Evolutionary conservation across 1,140 invertebrate genomes (phyloP).

Genomic region (Aporrectodea caliginosa): DNA sequence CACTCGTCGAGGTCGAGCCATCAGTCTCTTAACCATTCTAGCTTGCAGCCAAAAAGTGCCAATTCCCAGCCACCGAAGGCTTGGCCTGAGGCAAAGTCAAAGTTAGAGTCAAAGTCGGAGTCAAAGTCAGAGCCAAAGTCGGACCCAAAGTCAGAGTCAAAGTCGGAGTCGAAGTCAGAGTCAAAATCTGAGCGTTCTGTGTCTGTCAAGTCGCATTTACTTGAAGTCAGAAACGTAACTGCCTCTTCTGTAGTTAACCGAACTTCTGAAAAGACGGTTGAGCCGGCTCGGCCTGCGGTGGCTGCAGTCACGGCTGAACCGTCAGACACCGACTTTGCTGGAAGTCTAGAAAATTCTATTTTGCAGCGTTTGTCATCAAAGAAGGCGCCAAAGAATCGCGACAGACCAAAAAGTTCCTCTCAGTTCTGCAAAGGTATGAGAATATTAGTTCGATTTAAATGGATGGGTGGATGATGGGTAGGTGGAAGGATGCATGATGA

Average conservation of each 20-base stretch:
- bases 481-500: too few species aligned
- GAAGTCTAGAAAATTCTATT: background rate
- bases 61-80: background rate
- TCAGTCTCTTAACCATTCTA: background rate
- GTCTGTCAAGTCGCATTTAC: background rate
- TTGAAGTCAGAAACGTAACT: too few species aligned
- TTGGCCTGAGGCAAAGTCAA: background rate
- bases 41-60: background rate
- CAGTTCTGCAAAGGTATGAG: background rate
- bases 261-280: too few species aligned
- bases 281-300: too few species aligned
- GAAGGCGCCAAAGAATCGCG: background rate
- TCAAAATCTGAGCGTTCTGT: background rate
- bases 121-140: background rate
- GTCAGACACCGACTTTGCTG: background rate
- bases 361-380: background rate
- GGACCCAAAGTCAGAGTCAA: background rate
- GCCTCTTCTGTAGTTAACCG: too few species aligned
- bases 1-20: background rate
- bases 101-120: background rate
- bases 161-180: background rate
- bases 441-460: too few species aligned
- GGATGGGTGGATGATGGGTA: too few species aligned
- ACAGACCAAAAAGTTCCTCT: background rate
- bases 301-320: too few species aligned